Evolutionary conservation across 2,797 vertebrate genomes (phyloP).

Genomic region (Hippocampus kuda): DNA sequence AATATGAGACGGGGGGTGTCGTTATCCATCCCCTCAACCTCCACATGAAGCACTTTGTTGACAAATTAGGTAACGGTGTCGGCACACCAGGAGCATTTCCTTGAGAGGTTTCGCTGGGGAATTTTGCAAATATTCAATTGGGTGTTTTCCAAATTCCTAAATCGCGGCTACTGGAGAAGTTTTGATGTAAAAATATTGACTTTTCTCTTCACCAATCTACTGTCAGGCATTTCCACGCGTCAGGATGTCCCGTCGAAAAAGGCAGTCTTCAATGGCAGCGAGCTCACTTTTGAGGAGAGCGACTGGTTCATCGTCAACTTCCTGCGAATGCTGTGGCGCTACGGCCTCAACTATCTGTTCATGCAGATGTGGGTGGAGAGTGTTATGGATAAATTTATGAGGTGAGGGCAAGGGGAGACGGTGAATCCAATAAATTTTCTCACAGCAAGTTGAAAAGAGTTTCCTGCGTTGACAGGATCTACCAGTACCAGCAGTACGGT

Average conservation of each 20-base stretch:
- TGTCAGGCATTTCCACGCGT: slow-evolving; percentile 60
- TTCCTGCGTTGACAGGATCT: slow-evolving; percentile 71
- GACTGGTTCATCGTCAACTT: slow-evolving; percentile 83
- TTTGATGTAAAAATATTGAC: background rate
- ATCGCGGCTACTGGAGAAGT: background rate
- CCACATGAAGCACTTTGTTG: slow-evolving; percentile 90
- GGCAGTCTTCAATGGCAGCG: slow-evolving; percentile 80
- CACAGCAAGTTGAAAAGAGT: background rate
- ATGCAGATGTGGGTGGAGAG: slow-evolving; percentile 92
- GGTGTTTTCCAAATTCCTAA: background rate
- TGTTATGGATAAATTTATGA: slow-evolving; percentile 90
- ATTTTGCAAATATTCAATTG: background rate
- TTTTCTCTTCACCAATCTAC: background rate
- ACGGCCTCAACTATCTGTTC: slow-evolving; percentile 79
- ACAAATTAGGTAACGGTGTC: slow-evolving; percentile 68
- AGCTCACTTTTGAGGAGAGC: slow-evolving; percentile 84
- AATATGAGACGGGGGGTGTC: slow-evolving; percentile 78
- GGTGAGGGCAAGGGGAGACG: slow-evolving; percentile 57
- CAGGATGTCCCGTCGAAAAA: slow-evolving; percentile 47
- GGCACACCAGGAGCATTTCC: background rate
- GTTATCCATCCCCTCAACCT: slow-evolving; percentile 88
- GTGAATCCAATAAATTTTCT: background rate
- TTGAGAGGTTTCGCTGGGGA: no score
- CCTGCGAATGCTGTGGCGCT: slow-evolving; percentile 79
- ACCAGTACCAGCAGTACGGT: slow-evolving; percentile 86